phyloP scores from a whole-genome alignment of 1,140 invertebrate species.

The Mactra quadrangularis region DNA sequence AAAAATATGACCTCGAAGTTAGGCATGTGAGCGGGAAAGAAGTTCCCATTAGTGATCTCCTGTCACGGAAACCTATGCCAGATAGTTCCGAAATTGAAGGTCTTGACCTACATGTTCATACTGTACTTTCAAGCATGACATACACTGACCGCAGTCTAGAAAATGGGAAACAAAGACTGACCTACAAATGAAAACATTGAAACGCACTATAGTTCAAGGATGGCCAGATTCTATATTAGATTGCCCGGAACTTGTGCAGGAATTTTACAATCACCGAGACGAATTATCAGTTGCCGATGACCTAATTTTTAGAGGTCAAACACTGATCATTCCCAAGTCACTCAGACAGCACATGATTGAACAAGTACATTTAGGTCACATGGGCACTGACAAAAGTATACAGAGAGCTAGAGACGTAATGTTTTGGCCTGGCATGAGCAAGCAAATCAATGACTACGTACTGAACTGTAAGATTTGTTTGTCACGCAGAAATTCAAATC shows the following conservation, averaged over 20 bases:
- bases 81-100: not conserved
- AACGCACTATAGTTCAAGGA: slow-evolving; percentile 21
- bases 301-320: slow-evolving; percentile 45
- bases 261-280: slow-evolving; percentile 58
- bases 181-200: slow-evolving; percentile 29
- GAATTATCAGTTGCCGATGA: slow-evolving; percentile 26
- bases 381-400: too few relatives aligned
- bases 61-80: slow-evolving; percentile 21
- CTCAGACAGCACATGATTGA: too few relatives aligned
- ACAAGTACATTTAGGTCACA: too few relatives aligned
- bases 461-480: too few relatives aligned
- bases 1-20: slow-evolving; percentile 12
- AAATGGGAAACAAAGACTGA: slow-evolving; percentile 4
- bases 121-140: too few relatives aligned
- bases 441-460: too few relatives aligned
- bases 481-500: too few relatives aligned
- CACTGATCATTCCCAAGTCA: slow-evolving; percentile 33
- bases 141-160: too few relatives aligned
- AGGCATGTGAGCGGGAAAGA: slow-evolving; percentile 12
- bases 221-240: slow-evolving; percentile 38
- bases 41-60: slow-evolving; percentile 8
- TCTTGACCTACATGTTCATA: slow-evolving; percentile 6
- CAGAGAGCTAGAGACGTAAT: too few relatives aligned
- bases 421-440: too few relatives aligned
- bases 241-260: slow-evolving; percentile 20